These are phyloP conservation scores for Setipinna tenuifilis DNA, from an alignment of 2,797 vertebrate species.

Conservation along the genomic window DNA sequence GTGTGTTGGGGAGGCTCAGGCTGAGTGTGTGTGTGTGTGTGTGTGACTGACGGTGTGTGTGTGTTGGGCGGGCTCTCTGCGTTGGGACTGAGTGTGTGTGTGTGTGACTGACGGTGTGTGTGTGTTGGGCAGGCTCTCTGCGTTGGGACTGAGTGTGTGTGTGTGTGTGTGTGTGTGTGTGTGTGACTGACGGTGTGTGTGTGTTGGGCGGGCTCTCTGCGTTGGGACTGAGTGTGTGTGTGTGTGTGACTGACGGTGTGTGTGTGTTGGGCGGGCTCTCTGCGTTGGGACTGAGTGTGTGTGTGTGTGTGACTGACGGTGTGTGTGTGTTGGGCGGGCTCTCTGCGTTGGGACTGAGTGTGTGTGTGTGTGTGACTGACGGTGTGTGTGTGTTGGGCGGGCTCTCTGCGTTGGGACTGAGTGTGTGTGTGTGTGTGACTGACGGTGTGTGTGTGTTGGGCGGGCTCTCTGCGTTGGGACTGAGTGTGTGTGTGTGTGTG, in stretches of 20 bases:
- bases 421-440: not conserved
- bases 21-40: not conserved
- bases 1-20: no score
- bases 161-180: constrained; percentile 7
- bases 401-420: not conserved
- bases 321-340: not conserved
- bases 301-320: not conserved
- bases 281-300: not conserved
- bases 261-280: not conserved
- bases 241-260: not conserved
- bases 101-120: not conserved
- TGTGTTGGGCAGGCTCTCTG: no score
- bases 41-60: not conserved
- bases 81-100: not conserved
- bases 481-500: not conserved
- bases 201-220: not conserved
- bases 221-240: no score
- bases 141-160: not conserved
- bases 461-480: not conserved
- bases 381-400: no score
- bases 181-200: not conserved
- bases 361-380: not conserved
- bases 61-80: not conserved
- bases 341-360: not conserved
- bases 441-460: not conserved